Base-by-base conservation (phyloP, 2,797 vertebrate species). In the Sitta carolinensis region DNA sequence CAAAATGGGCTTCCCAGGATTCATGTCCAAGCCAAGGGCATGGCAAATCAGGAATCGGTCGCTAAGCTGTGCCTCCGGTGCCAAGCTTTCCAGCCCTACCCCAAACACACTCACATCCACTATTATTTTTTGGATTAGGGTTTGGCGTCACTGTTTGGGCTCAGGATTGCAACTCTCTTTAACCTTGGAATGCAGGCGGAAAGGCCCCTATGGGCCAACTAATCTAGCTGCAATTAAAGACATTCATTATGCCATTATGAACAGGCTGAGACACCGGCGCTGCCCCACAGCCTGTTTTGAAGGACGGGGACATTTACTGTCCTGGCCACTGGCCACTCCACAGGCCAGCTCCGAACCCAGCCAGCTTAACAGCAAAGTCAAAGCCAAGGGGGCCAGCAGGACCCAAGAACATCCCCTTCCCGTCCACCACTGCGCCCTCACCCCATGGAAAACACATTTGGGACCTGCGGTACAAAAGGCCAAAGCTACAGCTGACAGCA, bases 401-500 rank as follows among this genome's bases (percentile, higher is more conserved):
- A 84, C 70, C 87, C 11, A 7, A 82, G 91, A 69, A 69, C 75
- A 26, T 85, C 91, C 89, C 93, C 75, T 93, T 91, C 84, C 95
- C 43, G 14, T 74, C 54, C 30, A 2, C 27, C 5, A 1, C 85
- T 87, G 84, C 11, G 1, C 82, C 59, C 51, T 93, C 21, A 2
- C 67, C 70, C 84, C 27, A 0, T 51, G 87, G 82, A 87, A 95
- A 95, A 94, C 74, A 54, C 93, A 72, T 90, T 76, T 66, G 89
- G 85, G 82, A 69, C 40, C 75, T 25, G 61, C 1, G 1, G 94
- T 70, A 95, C 95, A 95, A 94, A 95, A 95, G 95, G 95, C 82
- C 95, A 95, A 91, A 95, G 94, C 89, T 82, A 7, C 91, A 89
- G 90, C 52, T 29, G 68, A 73, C 87, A 91, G 95, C 90, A 95